A percentile compares a stretch with the other conserved stretches of the same genome.
Evolutionary conservation across 2,113 vertebrate species (phyloP).

Genomic region (Vulpes vulpes): DNA sequence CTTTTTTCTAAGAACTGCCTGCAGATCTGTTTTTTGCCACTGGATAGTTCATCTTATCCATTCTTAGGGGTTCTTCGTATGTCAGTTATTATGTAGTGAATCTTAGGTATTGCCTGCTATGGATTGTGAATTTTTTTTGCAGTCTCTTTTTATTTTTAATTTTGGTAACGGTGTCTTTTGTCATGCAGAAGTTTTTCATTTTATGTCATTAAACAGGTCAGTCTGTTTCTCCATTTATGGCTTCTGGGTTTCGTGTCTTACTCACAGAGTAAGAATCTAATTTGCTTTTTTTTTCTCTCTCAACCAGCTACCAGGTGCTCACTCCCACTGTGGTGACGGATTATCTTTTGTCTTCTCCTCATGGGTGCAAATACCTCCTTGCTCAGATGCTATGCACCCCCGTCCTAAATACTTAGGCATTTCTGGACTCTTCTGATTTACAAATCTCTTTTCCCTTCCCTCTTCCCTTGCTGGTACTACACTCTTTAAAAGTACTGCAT

Average conservation of each 20-base stretch:
- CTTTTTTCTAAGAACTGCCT: not conserved
- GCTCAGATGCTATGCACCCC: not conserved
- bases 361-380: not conserved
- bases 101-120: not conserved
- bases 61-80: not conserved
- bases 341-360: not conserved
- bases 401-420: accelerated
- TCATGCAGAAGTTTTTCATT: constrained; percentile 34
- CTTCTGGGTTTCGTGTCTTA: not conserved
- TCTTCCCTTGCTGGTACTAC: too few species aligned
- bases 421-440: not conserved
- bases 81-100: not conserved
- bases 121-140: not conserved
- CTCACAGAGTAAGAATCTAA: not conserved
- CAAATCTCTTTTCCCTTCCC: not conserved
- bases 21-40: not conserved
- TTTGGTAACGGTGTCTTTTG: not conserved
- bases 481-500: not conserved
- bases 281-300: not conserved
- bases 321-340: accelerated
- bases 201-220: not conserved
- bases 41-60: not conserved
- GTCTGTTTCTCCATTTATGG: not conserved
- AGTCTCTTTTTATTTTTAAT: constrained; percentile 28
- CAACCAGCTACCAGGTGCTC: accelerated